Conservation (phyloP, 1,140 invertebrate species). For the Radopholus similis region DNA sequence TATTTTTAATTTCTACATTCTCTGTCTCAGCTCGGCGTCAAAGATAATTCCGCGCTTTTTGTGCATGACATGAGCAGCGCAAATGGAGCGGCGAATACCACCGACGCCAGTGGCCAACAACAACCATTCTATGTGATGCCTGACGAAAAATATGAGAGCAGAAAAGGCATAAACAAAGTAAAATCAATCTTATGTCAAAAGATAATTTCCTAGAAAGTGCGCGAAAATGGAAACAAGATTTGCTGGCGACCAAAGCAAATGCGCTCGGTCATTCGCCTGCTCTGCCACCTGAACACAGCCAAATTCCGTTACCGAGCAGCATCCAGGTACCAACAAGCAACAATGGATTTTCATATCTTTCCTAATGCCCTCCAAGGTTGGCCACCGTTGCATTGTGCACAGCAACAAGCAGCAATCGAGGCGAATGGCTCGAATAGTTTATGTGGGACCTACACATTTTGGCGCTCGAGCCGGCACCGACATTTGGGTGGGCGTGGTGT, state of each 20-base stretch:
- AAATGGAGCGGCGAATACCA: conserved; percentile 13
- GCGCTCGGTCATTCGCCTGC: too few species aligned
- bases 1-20: too few species aligned
- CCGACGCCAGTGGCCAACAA: neutral
- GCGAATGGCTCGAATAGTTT: conserved; percentile 17
- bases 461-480: conserved; percentile 13
- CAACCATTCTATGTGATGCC: conserved; percentile 16
- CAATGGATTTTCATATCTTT: neutral
- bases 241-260: neutral
- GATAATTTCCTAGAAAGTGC: conserved; percentile 28
- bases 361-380: conserved; percentile 18
- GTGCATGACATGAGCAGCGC: conserved; percentile 18
- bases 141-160: conserved; percentile 31
- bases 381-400: conserved; percentile 24
- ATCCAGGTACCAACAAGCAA: neutral
- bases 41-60: conserved; percentile 18
- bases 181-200: neutral
- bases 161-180: conserved; percentile 4
- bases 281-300: neutral
- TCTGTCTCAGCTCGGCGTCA: conserved; percentile 15
- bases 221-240: conserved; percentile 30
- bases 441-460: conserved; percentile 30
- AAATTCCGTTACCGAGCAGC: neutral
- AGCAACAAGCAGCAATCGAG: neutral
- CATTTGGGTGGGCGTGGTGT: conserved; percentile 31